Percentiles rank a stretch among this genome's conserved stretches.
phyloP scores from a whole-genome alignment of 1,140 invertebrate genomes.

The Diorhabda sublineata region DNA sequence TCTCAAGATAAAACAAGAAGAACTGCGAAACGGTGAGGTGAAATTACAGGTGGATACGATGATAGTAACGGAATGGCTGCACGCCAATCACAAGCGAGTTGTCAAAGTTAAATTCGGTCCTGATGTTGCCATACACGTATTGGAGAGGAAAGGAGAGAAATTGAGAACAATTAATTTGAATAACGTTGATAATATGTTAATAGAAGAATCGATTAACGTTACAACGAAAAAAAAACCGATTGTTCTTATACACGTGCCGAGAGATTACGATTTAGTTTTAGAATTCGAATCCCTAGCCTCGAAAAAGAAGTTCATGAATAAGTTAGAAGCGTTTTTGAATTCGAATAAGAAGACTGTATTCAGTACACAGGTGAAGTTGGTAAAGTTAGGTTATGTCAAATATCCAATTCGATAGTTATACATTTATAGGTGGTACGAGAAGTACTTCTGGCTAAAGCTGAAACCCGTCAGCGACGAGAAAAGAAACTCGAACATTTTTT shows the following conservation, averaged over 20 bases:
- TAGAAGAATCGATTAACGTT: constrained; percentile 77
- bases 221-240: constrained; percentile 77
- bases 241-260: constrained; percentile 78
- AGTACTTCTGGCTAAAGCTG: constrained; percentile 86
- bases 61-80: constrained; percentile 92
- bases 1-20: constrained; percentile 79
- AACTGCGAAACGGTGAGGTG: constrained; percentile 56
- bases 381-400: neutral
- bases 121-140: constrained; percentile 75
- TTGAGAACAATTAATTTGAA: constrained; percentile 75
- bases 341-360: constrained; percentile 79
- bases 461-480: constrained; percentile 92
- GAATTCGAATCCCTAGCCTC: constrained; percentile 81
- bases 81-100: constrained; percentile 85
- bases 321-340: constrained; percentile 78
- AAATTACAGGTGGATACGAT: constrained; percentile 84
- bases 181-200: constrained; percentile 68
- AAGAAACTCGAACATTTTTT: constrained; percentile 97
- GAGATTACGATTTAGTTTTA: constrained; percentile 95
- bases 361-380: constrained; percentile 55
- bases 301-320: constrained; percentile 84
- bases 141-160: constrained; percentile 86
- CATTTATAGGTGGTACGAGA: constrained; percentile 61
- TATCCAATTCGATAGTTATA: neutral
- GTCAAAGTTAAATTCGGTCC: constrained; percentile 88